Evolutionary conservation across 1,140 invertebrate species (phyloP), one percentile per base, ranked within the genome.

Genomic region (Bombus waltoni): DNA sequence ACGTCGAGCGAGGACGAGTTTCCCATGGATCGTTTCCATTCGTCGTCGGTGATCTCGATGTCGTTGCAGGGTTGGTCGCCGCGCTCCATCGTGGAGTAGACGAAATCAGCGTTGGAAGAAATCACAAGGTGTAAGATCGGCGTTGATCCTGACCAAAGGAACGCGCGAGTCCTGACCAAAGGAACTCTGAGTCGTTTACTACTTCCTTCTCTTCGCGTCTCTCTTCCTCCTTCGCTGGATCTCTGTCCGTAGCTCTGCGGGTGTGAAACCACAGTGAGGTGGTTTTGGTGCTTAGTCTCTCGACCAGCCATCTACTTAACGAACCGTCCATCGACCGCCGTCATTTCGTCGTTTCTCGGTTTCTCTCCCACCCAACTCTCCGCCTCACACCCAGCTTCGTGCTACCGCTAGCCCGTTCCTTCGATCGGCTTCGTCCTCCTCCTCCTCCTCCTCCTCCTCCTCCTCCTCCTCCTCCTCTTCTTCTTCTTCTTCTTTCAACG

Each of bases 241-340:
- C 81, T 81, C 82, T 85, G 85, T 85, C 80, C 75, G 59, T 90
- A 89, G 85, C 91, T 94, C 92, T 94, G 93, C 93, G 94, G 94
- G 94, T 95, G 94, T 95, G 94, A 95, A 95, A 94, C 94, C 94
- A 94, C 94, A 95, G 94, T 92, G 92, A 94, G 94, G 94, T 92
- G 93, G 93, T 94, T 95, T 94, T 92, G 94, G 94, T 93, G 93
- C 94, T 94, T 94, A 95, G 94, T 94, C 93, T 87, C 91, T 91
- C 92, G 91, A 94, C 91, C 93, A 92, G 92, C 91, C 94, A 94
- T 93, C 93, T 94, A 94, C 93, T 94, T 95, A 94, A 94, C 93
- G 93, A 93, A 93, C 92, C 93, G 91, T 94, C 92, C 92, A 94
- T 94, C 91, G 93, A 94, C 93, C 93, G 92, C 93, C 93, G 93